Evolutionary conservation across 2,888 invertebrate genomes (phyloP), one percentile per base, ranked within the genome.

Genomic region (Anodontia alba): DNA sequence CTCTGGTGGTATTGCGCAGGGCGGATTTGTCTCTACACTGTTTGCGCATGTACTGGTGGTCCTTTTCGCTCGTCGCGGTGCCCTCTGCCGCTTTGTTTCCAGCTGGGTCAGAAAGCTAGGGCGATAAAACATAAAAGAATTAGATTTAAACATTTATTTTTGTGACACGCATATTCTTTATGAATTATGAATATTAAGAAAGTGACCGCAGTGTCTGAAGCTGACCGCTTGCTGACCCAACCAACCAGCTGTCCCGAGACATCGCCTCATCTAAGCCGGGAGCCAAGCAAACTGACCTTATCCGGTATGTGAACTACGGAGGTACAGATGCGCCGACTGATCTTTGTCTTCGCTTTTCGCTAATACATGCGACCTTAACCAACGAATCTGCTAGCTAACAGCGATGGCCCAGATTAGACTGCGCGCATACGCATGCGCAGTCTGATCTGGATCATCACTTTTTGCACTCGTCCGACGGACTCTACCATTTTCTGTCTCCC

Each of bases 171-270:
- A 69, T 69, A 69, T 69, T 69, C 33, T 62, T 26, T 62, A 62
- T 62, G 62, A 62, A 62, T 62, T 62, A 62, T 62, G 62, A 62
- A 62, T 62, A 62, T 62, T 62, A 62, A 62, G 62, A 62, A 62
- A 62, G 62, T 62, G 62, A 62, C 62, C 62, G 62, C 33, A 17
- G 62, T 62, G 31, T 3, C 62, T 62, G 62, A 33, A 68, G 78
- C 74, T 85, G 84, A 85, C 84, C 84, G 84, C 79, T 72, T 33
- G 42, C 70, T 85, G 84, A 85, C 84, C 84, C 69, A 76, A 46
- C 23, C 67, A 31, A 66, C 78, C 84, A 85, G 81, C 81, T 85
- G 81, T 77, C 51, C 51, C 77, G 73, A 70, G 80, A 76, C 73
- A 46, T 67, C 71, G 76, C 73, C 75, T 79, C 80, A 79, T 74